These are phyloP conservation scores for Pseudomyrmex sp. DNA, from an alignment of 1,140 invertebrate species.

Conservation along the genomic window DNA sequence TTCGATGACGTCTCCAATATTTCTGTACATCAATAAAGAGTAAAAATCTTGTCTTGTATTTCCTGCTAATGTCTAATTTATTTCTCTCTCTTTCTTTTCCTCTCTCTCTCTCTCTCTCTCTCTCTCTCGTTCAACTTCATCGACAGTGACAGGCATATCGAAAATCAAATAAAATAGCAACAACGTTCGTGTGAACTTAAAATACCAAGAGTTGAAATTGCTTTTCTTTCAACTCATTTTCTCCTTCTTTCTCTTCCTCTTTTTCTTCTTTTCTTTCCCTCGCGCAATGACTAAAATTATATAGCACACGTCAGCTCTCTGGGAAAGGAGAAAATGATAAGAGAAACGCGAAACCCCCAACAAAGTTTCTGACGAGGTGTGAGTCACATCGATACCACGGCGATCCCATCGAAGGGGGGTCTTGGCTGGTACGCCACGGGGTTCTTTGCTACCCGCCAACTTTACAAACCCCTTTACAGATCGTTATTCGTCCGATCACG, in stretches of 20 bases:
- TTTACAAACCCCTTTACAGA: slow-evolving; percentile 85
- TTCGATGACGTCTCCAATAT: slow-evolving; percentile 27
- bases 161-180: background rate
- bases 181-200: background rate
- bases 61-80: no score
- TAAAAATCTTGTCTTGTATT: no score
- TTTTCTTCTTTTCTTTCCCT: no score
- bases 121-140: no score
- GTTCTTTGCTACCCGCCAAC: slow-evolving; percentile 83
- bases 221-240: background rate
- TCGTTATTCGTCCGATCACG: slow-evolving; percentile 82
- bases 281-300: no score
- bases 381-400: slow-evolving; percentile 60
- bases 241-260: no score
- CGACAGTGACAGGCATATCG: background rate
- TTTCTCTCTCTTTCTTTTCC: no score
- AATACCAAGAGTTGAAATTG: background rate
- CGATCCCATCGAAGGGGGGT: slow-evolving; percentile 73
- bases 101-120: no score
- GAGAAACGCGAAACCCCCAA: slow-evolving; percentile 24
- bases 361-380: slow-evolving; percentile 64
- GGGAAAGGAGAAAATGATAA: slow-evolving; percentile 8
- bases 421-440: slow-evolving; percentile 76
- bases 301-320: background rate
- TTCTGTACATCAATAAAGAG: slow-evolving; percentile 1